These are phyloP conservation scores for Synodontis membranacea DNA, from an alignment of 2,113 vertebrate genomes.

Conservation along the genomic window DNA sequence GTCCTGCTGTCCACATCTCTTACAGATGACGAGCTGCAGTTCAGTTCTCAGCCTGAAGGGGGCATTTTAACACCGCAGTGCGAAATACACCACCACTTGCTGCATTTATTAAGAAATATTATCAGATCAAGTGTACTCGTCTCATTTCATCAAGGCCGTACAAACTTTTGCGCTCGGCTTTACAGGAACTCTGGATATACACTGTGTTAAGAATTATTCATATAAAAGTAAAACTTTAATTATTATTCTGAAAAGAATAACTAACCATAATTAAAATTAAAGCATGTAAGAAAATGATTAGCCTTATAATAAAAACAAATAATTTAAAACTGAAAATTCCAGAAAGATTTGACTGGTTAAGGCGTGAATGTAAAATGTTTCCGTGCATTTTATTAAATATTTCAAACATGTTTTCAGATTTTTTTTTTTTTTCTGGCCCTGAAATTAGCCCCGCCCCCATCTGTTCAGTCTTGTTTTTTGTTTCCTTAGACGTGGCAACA, in stretches of 20 bases:
- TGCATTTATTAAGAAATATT: not conserved
- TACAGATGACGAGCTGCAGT: conserved; percentile 12
- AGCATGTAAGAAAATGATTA: not conserved
- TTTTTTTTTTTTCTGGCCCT: not conserved
- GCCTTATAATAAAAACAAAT: not conserved
- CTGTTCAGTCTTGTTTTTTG: not conserved
- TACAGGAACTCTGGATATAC: not conserved
- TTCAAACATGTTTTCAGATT: not conserved
- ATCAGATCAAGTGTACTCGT: not conserved
- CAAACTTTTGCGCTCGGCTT: not conserved
- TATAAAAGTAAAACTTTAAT: not conserved
- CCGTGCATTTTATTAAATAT: not conserved
- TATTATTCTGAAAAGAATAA: not conserved
- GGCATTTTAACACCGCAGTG: not conserved
- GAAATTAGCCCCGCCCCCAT: not conserved
- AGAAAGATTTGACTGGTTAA: not conserved
- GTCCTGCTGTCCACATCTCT: conserved; percentile 12
- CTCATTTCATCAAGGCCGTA: not conserved
- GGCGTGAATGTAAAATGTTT: not conserved
- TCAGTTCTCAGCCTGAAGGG: conserved; percentile 35
- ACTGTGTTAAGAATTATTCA: too few species aligned
- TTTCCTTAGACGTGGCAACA: not conserved
- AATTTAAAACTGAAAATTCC: not conserved
- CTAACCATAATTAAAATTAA: not conserved
- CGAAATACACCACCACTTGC: not conserved